Evolutionary conservation across 2,797 vertebrate genomes (phyloP).

Genomic region (Enteromius treurensis): DNA sequence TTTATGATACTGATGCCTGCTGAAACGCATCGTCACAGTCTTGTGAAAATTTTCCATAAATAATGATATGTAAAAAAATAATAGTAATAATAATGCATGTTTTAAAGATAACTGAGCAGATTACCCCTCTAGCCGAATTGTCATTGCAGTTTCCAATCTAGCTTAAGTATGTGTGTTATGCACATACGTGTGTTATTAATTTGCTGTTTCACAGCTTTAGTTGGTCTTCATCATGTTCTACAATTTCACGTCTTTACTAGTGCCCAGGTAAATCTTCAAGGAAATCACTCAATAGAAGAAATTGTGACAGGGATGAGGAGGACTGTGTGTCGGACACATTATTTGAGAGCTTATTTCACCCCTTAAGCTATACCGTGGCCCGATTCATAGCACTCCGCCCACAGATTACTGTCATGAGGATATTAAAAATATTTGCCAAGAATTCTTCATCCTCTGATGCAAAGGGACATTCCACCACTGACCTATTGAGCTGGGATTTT

Average conservation of each 20-base stretch:
- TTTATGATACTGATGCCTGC: not conserved
- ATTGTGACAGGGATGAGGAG: not conserved
- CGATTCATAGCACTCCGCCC: constrained; percentile 2
- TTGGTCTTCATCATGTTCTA: constrained; percentile 19
- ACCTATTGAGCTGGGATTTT: constrained; percentile 37
- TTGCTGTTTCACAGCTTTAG: constrained; percentile 38
- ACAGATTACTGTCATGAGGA: constrained; percentile 43
- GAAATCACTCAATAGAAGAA: constrained; percentile 3
- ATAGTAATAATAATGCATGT: not conserved
- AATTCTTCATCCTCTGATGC: constrained; percentile 37
- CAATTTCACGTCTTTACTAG: not conserved
- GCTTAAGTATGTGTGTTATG: not conserved
- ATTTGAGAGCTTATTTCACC: constrained; percentile 37
- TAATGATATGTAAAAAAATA: not conserved
- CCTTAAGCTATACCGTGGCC: constrained; percentile 27
- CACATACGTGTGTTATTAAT: constrained; percentile 24
- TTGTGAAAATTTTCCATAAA: not conserved
- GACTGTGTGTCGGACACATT: not conserved
- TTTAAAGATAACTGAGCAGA: not conserved
- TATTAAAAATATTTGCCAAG: constrained; percentile 46
- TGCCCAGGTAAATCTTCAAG: constrained; percentile 26
- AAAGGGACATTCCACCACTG: constrained; percentile 35
- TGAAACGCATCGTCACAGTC: not conserved
- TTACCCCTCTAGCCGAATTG: not conserved
- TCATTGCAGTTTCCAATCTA: not conserved